Evolutionary conservation across 2,113 vertebrate species (phyloP).

Genomic region (Capreolus pygargus): DNA sequence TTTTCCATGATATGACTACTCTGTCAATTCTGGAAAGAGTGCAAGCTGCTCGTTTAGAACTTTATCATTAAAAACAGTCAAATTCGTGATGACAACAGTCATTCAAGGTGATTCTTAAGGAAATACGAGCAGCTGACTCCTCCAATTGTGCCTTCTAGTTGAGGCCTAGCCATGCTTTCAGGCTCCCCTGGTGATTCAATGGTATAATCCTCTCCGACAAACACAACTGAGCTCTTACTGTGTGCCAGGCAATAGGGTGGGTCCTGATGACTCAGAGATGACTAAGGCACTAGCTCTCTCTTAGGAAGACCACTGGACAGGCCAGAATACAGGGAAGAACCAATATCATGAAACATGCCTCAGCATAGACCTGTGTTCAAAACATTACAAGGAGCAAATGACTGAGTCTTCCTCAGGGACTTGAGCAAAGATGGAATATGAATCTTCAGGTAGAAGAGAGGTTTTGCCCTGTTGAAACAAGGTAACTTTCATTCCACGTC

Average conservation of each 20-base stretch:
- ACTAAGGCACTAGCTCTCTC: background rate
- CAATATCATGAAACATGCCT: background rate
- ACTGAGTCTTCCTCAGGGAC: background rate
- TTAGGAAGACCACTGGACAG: background rate
- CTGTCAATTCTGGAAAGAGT: background rate
- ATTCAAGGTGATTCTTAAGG: background rate
- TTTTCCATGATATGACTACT: background rate
- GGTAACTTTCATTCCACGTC: background rate
- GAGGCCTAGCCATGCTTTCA: background rate
- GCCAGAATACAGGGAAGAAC: background rate
- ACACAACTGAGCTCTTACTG: background rate
- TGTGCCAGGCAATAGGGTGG: background rate
- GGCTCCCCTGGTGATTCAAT: background rate
- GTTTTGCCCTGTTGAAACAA: background rate
- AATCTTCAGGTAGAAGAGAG: background rate
- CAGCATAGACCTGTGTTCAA: background rate
- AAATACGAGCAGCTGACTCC: background rate
- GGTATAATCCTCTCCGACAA: background rate
- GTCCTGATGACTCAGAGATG: background rate
- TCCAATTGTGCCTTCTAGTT: background rate
- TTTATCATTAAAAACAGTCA: background rate
- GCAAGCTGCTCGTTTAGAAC: background rate
- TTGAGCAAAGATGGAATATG: background rate
- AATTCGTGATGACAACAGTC: background rate
- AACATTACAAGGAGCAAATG: background rate